Percentiles rank a stretch among this genome's conserved stretches.
Conservation (phyloP, 1,140 invertebrate genomes). For the Aradophagus sp. region DNA sequence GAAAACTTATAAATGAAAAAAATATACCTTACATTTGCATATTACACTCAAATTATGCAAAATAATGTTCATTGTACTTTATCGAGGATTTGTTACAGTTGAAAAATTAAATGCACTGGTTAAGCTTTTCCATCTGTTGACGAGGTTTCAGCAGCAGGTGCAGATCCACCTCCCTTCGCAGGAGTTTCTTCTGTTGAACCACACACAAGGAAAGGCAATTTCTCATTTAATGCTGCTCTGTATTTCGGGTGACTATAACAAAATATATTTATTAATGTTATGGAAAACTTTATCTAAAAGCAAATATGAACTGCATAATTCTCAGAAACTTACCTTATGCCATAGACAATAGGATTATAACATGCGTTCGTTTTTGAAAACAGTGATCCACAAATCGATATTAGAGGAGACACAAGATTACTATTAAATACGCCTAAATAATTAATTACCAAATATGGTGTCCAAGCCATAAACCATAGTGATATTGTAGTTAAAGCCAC, state of each 20-base stretch:
- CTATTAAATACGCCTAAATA: slow-evolving; percentile 81
- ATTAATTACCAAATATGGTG: slow-evolving; percentile 84
- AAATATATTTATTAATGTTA: slow-evolving; percentile 10
- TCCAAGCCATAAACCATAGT: slow-evolving; percentile 86
- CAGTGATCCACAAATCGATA: slow-evolving; percentile 83
- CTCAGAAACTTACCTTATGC: slow-evolving; percentile 62
- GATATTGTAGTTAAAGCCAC: slow-evolving; percentile 84
- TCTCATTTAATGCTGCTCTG: slow-evolving; percentile 75
- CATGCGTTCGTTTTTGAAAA: slow-evolving; percentile 72
- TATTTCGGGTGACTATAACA: slow-evolving; percentile 78
- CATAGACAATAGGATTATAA: slow-evolving; percentile 75
- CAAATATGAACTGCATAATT: slow-evolving; percentile 4
- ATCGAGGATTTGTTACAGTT: no score
- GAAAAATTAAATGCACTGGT: slow-evolving; percentile 11
- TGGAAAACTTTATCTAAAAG: slow-evolving; percentile 2
- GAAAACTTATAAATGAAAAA: no score
- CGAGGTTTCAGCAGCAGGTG: slow-evolving; percentile 25
- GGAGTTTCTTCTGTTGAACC: slow-evolving; percentile 41
- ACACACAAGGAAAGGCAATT: slow-evolving; percentile 50
- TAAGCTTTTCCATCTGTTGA: slow-evolving; percentile 54
- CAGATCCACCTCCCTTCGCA: slow-evolving; percentile 15
- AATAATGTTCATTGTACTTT: no score
- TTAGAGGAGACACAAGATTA: slow-evolving; percentile 79
- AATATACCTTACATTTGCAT: no score
- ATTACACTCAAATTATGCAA: no score